Conservation (phyloP, 2,113 vertebrate genomes). For the Macquaria australasica region DNA sequence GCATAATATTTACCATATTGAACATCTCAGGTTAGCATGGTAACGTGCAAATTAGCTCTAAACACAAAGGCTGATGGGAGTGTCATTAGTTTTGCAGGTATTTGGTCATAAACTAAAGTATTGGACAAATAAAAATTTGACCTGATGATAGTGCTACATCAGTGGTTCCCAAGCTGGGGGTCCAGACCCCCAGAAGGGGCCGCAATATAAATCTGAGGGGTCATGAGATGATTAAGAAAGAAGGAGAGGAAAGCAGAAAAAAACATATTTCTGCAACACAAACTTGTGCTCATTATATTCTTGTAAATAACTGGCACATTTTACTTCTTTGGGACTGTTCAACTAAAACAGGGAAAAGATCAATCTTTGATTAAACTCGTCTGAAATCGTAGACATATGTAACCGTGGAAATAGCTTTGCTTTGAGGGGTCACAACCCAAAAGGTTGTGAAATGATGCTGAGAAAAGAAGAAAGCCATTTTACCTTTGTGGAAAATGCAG, state of each 20-base stretch:
- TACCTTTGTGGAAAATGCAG: conserved; percentile 82
- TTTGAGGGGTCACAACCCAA: not conserved
- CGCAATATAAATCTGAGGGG: not conserved
- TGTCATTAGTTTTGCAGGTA: not conserved
- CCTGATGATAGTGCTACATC: not conserved
- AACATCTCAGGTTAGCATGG: not conserved
- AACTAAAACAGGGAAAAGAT: not conserved
- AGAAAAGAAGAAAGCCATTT: not conserved
- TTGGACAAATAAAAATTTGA: not conserved
- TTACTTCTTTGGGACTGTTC: not conserved
- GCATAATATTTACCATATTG: not conserved
- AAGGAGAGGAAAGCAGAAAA: not conserved
- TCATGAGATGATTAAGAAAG: not conserved
- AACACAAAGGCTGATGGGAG: not conserved
- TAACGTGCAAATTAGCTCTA: not conserved
- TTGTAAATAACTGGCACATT: too few relatives aligned
- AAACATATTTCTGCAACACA: not conserved
- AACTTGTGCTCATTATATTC: too few relatives aligned
- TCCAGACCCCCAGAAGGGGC: not conserved
- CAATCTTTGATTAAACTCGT: not conserved
- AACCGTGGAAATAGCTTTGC: not conserved
- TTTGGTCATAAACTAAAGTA: not conserved
- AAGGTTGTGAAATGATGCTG: not conserved
- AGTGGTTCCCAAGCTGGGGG: not conserved
- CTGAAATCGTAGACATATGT: not conserved